Evolutionary conservation across 1,140 invertebrate species (phyloP).

Genomic region (Leptoteleia sp.): DNA sequence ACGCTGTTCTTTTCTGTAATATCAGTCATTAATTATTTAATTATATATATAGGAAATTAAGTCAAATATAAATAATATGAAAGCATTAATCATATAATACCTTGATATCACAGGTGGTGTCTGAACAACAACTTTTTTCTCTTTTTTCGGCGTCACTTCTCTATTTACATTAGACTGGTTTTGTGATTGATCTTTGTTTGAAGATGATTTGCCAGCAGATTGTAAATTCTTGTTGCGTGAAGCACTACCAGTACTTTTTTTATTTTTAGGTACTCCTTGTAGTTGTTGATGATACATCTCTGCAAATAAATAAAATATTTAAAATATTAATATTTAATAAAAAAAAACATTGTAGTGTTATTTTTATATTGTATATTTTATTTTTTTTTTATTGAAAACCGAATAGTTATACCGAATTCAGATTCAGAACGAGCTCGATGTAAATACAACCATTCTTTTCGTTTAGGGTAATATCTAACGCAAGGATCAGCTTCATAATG

Average conservation of each 20-base stretch:
- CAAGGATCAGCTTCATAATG: constrained; percentile 95
- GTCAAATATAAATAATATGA: no score
- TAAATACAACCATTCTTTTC: constrained; percentile 95
- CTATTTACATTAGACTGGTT: constrained; percentile 73
- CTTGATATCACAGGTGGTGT: constrained; percentile 72
- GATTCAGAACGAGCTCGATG: constrained; percentile 86
- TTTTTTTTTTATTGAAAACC: constrained; percentile 4
- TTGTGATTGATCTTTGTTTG: constrained; percentile 76
- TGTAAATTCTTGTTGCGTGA: constrained; percentile 76
- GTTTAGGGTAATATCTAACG: constrained; percentile 93
- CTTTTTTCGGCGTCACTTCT: constrained; percentile 75
- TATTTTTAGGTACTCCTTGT: constrained; percentile 83
- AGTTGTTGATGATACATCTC: constrained; percentile 84
- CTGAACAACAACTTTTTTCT: constrained; percentile 71
- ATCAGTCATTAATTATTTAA: no score
- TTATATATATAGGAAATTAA: no score
- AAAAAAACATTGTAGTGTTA: no score
- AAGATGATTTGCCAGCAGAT: constrained; percentile 68
- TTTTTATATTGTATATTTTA: no score
- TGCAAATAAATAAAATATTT: constrained; percentile 52
- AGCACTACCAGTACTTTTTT: constrained; percentile 79
- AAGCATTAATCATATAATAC: no score
- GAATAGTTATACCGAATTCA: constrained; percentile 74
- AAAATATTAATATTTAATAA: no score
- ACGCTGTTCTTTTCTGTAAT: constrained; percentile 73